Evolutionary conservation across 2,797 vertebrate genomes (phyloP), one percentile per base, ranked within the genome.

Genomic region (Potorous gilbertii): DNA sequence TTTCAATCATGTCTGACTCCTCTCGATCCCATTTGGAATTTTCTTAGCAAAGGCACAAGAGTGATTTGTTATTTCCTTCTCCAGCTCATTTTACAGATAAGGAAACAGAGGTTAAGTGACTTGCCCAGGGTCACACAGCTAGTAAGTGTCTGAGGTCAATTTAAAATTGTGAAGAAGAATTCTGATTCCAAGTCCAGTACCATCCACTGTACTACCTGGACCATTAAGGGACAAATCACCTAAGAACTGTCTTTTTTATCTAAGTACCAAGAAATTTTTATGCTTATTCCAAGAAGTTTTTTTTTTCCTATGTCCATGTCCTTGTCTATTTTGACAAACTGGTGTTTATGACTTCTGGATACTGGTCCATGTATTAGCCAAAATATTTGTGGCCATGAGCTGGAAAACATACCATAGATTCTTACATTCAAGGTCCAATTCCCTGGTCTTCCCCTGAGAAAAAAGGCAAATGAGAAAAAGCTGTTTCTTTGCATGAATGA

Each of bases 381-480:
- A 81, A 81, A 81, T 81, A 46, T 81, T 21, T 81, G 66, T 46
- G 66, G 6, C 2, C n/a, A 8, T 74, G 16, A 24, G 92, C n/a
- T 90, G 94, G 66, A 96, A 96, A 95, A 13, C 5, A 11, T 55
- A 29, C 91, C 96, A 92, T 90, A 94, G 96, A 95, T 90, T 54
- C 95, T 90, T 54, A 62, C n/a, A 92, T 14, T 50, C 31, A 81
- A 50, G 12, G 34, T 95, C 50, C 55, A 31, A 94, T 0, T 24
- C 89, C 91, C 94, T 12, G 62, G 89, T 59, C 91, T 94, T 97
- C 92, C 95, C 95, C 96, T 96, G 50, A 94, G 95, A 90, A 96
- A 97, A 91, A 92, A 96, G 95, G 97, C 93, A 98, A 98, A 97
- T 96, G 90, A 98, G 95, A 96, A 97, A 97, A 94, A 34, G 24